Base-by-base conservation (phyloP, 2,888 invertebrate genomes). In the Synanthedon andrenaeformis region DNA sequence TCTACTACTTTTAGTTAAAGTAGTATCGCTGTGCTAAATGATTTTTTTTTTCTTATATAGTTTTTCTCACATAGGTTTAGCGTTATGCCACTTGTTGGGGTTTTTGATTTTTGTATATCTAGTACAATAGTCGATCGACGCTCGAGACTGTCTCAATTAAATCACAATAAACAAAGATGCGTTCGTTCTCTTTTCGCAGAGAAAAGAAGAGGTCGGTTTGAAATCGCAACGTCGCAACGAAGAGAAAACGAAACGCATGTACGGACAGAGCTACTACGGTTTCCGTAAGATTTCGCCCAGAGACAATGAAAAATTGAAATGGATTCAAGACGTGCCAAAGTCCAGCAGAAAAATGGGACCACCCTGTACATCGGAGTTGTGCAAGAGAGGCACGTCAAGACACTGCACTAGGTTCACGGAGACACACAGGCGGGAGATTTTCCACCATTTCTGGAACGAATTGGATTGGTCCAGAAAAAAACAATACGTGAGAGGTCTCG, bases 251-350 rank as follows among this genome's bases (percentile, higher is more conserved):
- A 79, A 79, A 55, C 65, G 82, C 0, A 82, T 82, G 82, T 66
- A 71, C 0, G 82, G 82, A 0, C 71, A 70, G 12, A 74, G 79
- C 12, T 82, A 82, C 59, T 75, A 64, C 58, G 82, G 82, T 0
- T 81, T 78, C 56, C 58, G 82, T 0, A 58, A 62, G 1, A 61
- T 66, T 0, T 56, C 60, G 2, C 53, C 52, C 0, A 67, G 65
- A 0, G 59, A 66, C 2, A 69, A 65, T 28, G 65, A 51, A 2
- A 70, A 63, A 53, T 17, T 45, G 12, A 56, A 53, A n/a, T 81
- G 78, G 72, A 55, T 80, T 0, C 81, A 81, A 48, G 82, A 82
- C 14, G 82, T 82, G 0, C 69, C 67, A 0, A 82, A 79, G 56
- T 67, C 70, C 0, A 76, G 74, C 54, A 56, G 82, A 4, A 72